Conservation (phyloP, 2,113 vertebrate species). For the Chelonoidis abingdonii region DNA sequence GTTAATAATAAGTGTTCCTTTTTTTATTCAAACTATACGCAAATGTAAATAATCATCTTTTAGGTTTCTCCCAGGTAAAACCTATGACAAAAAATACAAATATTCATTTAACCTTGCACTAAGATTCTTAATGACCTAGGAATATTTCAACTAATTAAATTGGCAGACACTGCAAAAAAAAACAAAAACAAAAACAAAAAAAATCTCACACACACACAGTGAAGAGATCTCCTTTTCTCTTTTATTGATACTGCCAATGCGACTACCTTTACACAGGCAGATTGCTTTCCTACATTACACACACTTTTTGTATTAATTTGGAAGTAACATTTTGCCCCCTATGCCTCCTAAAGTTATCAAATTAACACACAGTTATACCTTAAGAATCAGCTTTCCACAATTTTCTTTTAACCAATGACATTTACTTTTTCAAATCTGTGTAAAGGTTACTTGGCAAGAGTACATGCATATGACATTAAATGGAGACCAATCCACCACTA, state of each 20-base stretch:
- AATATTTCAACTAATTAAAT: background rate
- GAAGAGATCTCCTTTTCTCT: slow-evolving; percentile 69
- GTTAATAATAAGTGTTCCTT: background rate
- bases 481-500: slow-evolving; percentile 92
- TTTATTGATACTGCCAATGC: slow-evolving; percentile 93
- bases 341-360: slow-evolving; percentile 72
- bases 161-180: background rate
- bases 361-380: slow-evolving; percentile 30
- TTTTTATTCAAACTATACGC: background rate
- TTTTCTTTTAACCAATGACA: slow-evolving; percentile 60
- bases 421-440: slow-evolving; percentile 84
- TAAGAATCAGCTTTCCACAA: slow-evolving; percentile 35
- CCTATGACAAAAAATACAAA: background rate
- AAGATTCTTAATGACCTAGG: background rate
- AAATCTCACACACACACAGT: background rate
- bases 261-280: slow-evolving; percentile 92
- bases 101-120: background rate
- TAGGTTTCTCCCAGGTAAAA: background rate
- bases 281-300: slow-evolving; percentile 76
- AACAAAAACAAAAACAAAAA: slow-evolving; percentile 35
- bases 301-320: slow-evolving; percentile 78
- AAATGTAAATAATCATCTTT: background rate
- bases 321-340: slow-evolving; percentile 71
- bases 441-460: slow-evolving; percentile 94
- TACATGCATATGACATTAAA: slow-evolving; percentile 95